These are phyloP conservation scores for Galaxias olidus DNA, from an alignment of 2,797 vertebrate genomes.

Conservation along the genomic window DNA sequence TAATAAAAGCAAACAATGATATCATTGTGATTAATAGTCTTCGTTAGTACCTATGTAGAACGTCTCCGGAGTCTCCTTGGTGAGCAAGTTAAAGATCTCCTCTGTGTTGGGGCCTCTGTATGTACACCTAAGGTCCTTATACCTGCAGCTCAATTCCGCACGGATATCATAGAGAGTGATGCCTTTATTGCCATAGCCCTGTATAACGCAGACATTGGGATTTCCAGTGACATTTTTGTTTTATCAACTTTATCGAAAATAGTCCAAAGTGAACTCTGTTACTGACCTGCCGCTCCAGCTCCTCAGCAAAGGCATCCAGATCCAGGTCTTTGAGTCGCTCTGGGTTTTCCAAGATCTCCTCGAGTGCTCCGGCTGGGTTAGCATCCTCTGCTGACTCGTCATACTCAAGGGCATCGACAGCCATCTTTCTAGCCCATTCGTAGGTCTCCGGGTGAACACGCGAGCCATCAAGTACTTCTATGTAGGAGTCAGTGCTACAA, in stretches of 20 bases:
- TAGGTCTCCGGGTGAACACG: slow-evolving; percentile 98
- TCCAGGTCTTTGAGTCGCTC: slow-evolving; percentile 97
- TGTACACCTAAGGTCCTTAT: slow-evolving; percentile 85
- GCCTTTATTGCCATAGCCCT: slow-evolving; percentile 91
- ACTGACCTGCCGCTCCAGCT: slow-evolving; percentile 98
- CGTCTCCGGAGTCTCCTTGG: slow-evolving; percentile 98
- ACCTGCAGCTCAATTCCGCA: slow-evolving; percentile 88
- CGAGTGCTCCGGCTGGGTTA: slow-evolving; percentile 96
- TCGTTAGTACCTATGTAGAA: slow-evolving; percentile 99
- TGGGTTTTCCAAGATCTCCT: slow-evolving; percentile 97
- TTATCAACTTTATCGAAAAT: no score
- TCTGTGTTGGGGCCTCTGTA: slow-evolving; percentile 92
- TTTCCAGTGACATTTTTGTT: no score
- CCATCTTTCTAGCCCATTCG: slow-evolving; percentile 99
- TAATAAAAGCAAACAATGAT: no score
- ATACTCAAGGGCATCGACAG: slow-evolving; percentile 96
- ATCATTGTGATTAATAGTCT: no score
- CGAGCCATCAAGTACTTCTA: slow-evolving; percentile 97
- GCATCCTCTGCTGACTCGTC: slow-evolving; percentile 98
- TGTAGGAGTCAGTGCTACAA: slow-evolving; percentile 94
- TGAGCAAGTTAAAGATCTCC: slow-evolving; percentile 97
- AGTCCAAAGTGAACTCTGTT: no score
- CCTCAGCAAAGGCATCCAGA: slow-evolving; percentile 96
- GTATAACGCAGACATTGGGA: no score
- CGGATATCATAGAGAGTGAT: slow-evolving; percentile 91